A percentile compares a stretch with the other conserved stretches of the same genome.
Evolutionary conservation across 2,113 vertebrate genomes (phyloP).

Genomic region (Loxodonta africana): DNA sequence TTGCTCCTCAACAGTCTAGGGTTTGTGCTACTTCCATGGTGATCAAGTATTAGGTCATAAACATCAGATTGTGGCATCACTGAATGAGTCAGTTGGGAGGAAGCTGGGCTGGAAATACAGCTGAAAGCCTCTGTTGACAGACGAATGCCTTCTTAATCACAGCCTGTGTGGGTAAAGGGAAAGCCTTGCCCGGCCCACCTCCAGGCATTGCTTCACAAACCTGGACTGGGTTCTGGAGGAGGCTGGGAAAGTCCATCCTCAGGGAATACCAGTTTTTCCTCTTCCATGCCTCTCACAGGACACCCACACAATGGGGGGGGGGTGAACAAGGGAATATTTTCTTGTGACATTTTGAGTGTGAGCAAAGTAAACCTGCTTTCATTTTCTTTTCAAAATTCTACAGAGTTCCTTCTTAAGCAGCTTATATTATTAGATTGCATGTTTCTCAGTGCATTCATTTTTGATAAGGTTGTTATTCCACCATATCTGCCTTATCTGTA

Average conservation of each 20-base stretch:
- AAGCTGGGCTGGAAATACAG: constrained; percentile 72
- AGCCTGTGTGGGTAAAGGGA: constrained; percentile 41
- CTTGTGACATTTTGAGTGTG: background rate
- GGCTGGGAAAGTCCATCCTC: constrained; percentile 65
- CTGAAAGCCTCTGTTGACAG: constrained; percentile 69
- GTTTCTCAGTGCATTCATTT: background rate
- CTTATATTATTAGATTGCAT: background rate
- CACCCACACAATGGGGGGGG: background rate
- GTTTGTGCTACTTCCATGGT: constrained; percentile 79
- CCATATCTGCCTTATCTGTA: background rate
- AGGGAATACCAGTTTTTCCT: constrained; percentile 36
- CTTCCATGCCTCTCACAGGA: background rate
- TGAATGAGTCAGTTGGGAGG: constrained; percentile 77
- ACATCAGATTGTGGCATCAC: constrained; percentile 81
- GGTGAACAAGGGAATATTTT: background rate
- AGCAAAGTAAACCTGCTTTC: constrained; percentile 21
- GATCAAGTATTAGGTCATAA: constrained; percentile 81
- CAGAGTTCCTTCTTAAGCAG: background rate
- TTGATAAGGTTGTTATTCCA: background rate
- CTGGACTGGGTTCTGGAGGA: background rate
- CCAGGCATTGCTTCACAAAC: constrained; percentile 68
- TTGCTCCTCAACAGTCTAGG: constrained; percentile 64
- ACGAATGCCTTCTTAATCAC: constrained; percentile 70
- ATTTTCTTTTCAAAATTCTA: background rate
- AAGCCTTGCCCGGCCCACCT: constrained; percentile 48